A percentile compares a stretch with the other conserved stretches of the same genome.
These are phyloP conservation scores for Stenolophus ochropezus DNA, from an alignment of 2,888 invertebrate species.

Conservation along the genomic window DNA sequence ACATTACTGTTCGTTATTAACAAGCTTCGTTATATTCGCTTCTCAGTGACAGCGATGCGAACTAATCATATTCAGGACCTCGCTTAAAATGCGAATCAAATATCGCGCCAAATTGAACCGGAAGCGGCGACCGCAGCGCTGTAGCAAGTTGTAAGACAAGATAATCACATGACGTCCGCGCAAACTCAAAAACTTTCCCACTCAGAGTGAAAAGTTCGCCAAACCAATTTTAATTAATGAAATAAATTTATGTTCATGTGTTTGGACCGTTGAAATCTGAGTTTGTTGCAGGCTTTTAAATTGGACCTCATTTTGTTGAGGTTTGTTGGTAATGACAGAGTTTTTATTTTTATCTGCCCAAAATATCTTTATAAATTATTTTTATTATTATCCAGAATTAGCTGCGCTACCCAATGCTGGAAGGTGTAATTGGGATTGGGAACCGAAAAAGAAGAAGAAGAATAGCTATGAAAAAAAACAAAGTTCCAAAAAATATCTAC, in stretches of 20 bases:
- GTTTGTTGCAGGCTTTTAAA: slow-evolving; percentile 10
- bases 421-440: too few species aligned
- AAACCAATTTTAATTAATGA: slow-evolving; percentile 48
- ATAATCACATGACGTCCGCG: slow-evolving; percentile 41
- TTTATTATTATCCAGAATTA: background rate
- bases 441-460: too few species aligned
- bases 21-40: slow-evolving; percentile 23
- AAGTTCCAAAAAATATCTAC: too few species aligned
- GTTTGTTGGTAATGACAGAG: background rate
- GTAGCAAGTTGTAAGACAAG: slow-evolving; percentile 49
- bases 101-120: slow-evolving; percentile 13
- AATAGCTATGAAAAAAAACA: too few species aligned
- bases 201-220: slow-evolving; percentile 34
- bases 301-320: background rate
- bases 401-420: too few species aligned
- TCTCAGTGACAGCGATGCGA: background rate
- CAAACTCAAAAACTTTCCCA: slow-evolving; percentile 31
- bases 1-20: slow-evolving; percentile 20
- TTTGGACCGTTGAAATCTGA: slow-evolving; percentile 5
- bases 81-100: slow-evolving; percentile 49
- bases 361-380: background rate
- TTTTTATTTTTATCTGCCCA: background rate
- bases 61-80: slow-evolving; percentile 25
- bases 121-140: slow-evolving; percentile 5
- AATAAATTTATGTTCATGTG: slow-evolving; percentile 40